phyloP scores from a whole-genome alignment of 2,888 invertebrate species.

The Andrena marginata region DNA sequence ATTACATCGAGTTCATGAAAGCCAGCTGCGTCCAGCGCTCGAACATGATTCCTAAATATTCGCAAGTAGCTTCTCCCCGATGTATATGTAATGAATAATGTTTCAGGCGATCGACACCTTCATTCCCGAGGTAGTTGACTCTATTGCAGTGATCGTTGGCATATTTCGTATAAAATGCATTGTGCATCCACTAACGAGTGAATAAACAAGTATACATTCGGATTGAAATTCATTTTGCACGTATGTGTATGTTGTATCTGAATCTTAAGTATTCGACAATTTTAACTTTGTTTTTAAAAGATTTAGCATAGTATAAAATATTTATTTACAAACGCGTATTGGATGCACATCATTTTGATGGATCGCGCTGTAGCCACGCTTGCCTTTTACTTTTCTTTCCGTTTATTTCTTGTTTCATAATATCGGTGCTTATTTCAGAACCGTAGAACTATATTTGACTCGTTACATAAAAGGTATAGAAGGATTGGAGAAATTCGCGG shows the following conservation, averaged over 20 bases:
- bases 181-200: too few species aligned
- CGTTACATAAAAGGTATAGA: too few species aligned
- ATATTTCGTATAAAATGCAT: background rate
- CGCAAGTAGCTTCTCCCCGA: background rate
- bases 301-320: too few species aligned
- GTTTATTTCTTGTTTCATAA: too few species aligned
- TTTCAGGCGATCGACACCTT: constrained; percentile 3
- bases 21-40: constrained; percentile 34
- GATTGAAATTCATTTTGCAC: background rate
- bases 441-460: too few species aligned
- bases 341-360: too few species aligned
- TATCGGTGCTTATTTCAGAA: too few species aligned
- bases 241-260: background rate
- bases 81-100: background rate
- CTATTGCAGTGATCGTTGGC: background rate
- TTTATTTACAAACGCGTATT: too few species aligned
- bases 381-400: too few species aligned
- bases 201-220: background rate
- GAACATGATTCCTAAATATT: constrained; percentile 2
- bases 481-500: too few species aligned
- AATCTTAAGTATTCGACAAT: background rate
- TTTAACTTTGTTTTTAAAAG: background rate
- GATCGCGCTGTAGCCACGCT: too few species aligned
- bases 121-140: constrained; percentile 1
- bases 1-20: background rate